Percentiles rank a stretch among this genome's conserved stretches.
phyloP scores from a whole-genome alignment of 2,797 vertebrate genomes.

The Spea hammondii region DNA sequence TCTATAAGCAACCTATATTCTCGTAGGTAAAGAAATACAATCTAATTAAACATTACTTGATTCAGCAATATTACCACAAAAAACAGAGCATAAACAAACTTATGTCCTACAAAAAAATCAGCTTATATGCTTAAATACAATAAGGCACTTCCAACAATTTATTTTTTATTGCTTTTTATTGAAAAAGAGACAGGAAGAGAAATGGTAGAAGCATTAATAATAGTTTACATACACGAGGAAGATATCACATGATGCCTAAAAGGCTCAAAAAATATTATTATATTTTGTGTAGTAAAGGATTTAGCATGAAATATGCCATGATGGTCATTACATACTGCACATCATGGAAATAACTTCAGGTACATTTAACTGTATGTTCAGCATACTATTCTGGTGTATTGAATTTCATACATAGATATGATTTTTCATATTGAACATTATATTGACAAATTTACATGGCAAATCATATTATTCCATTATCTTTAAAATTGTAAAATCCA shows the following conservation, averaged over 20 bases:
- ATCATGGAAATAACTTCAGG: conserved; percentile 2
- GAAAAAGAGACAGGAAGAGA: conserved; percentile 11
- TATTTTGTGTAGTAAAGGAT: conserved; percentile 20
- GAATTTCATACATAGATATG: conserved; percentile 21
- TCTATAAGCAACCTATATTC: conserved; percentile 3
- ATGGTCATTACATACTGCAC: conserved; percentile 11
- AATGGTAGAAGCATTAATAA: conserved; percentile 5
- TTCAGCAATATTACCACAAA: conserved; percentile 8
- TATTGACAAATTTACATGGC: too few relatives aligned
- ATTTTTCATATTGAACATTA: conserved; percentile 3
- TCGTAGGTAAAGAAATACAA: conserved; percentile 23
- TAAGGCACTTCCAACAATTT: conserved; percentile 18
- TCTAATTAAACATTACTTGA: conserved; percentile 16
- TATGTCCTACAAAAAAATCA: conserved; percentile 22
- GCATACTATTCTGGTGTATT: conserved; percentile 7
- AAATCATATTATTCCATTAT: too few relatives aligned
- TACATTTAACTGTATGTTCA: conserved; percentile 14
- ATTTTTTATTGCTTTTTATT: conserved; percentile 53
- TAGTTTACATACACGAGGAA: conserved; percentile 25
- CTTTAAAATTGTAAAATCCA: too few relatives aligned
- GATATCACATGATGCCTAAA: conserved; percentile 21
- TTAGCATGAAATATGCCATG: background rate
- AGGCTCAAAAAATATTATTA: conserved; percentile 16
- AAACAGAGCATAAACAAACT: conserved; percentile 28
- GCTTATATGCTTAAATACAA: conserved; percentile 25